A percentile compares a stretch with the other conserved stretches of the same genome.
phyloP scores from a whole-genome alignment of 2,888 invertebrate genomes.

The Acheta domesticus region DNA sequence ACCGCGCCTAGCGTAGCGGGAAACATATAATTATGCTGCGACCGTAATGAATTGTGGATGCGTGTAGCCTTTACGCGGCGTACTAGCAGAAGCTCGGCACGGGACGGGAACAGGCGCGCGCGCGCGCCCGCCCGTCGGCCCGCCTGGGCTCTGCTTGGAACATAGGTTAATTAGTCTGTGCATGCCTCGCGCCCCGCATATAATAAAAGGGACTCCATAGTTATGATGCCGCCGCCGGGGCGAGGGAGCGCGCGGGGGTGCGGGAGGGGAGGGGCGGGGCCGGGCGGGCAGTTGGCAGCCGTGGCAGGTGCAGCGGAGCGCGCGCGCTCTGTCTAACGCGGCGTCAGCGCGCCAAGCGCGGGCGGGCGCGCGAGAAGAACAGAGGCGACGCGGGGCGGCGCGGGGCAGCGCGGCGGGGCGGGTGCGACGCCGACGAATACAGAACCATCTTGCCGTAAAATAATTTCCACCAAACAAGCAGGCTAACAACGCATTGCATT shows the following conservation, averaged over 20 bases:
- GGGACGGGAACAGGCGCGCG: too few species aligned
- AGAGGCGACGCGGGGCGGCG: not conserved
- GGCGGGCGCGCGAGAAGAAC: not conserved
- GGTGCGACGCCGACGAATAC: not conserved
- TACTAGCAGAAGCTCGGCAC: too few species aligned
- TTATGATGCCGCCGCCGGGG: not conserved
- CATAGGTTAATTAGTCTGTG: slow-evolving; percentile 6
- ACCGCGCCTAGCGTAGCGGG: not conserved
- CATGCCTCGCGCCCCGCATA: not conserved
- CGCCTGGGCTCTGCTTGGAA: not conserved
- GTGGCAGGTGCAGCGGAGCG: slow-evolving; percentile 7
- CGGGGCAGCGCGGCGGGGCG: not conserved
- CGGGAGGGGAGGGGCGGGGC: not conserved
- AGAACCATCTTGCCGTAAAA: slow-evolving; percentile 18
- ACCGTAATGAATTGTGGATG: slow-evolving; percentile 18
- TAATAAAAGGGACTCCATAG: not conserved
- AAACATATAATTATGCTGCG: slow-evolving; percentile 18
- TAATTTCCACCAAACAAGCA: slow-evolving; percentile 18
- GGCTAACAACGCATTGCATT: slow-evolving; percentile 6
- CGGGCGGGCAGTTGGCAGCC: not conserved
- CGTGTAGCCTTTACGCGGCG: not conserved
- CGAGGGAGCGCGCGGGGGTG: not conserved
- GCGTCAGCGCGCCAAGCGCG: not conserved
- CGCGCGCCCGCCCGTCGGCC: too few species aligned
- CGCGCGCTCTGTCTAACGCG: too few species aligned